A percentile compares a stretch with the other conserved stretches of the same genome.
These are phyloP conservation scores for Pteropus rufus DNA, from an alignment of 2,797 vertebrate species.

Conservation along the genomic window DNA sequence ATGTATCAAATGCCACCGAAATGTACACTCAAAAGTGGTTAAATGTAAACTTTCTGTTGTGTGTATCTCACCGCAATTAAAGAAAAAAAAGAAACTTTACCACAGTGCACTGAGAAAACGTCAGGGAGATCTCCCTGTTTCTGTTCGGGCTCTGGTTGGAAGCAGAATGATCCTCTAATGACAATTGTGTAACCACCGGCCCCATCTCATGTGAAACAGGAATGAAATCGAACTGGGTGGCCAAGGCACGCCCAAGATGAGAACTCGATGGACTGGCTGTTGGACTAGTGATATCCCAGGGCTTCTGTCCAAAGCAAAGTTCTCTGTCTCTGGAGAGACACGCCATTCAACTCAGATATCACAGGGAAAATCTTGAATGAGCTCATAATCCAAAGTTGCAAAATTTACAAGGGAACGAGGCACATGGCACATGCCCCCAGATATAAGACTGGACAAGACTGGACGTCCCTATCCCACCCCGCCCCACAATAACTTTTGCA, in stretches of 20 bases:
- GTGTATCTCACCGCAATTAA: too few species aligned
- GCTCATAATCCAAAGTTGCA: neutral
- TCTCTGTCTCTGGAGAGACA: neutral
- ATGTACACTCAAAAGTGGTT: neutral
- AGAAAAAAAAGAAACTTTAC: too few species aligned
- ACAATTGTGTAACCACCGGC: neutral
- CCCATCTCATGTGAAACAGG: too few species aligned
- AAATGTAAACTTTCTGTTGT: neutral
- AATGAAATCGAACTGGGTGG: too few species aligned
- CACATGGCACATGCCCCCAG: rapidly evolving
- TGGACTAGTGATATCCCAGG: neutral
- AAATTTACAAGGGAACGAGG: rapidly evolving
- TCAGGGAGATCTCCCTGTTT: neutral
- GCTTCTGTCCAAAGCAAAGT: neutral
- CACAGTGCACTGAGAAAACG: neutral
- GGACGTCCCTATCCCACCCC: rapidly evolving
- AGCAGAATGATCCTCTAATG: too few species aligned
- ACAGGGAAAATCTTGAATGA: neutral
- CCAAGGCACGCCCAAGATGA: rapidly evolving
- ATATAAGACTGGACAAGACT: rapidly evolving
- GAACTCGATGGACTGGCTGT: rapidly evolving
- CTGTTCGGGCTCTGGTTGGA: neutral
- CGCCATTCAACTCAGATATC: too few species aligned
- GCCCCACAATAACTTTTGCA: rapidly evolving
- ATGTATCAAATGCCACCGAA: neutral